Evolutionary conservation across 2,797 vertebrate genomes (phyloP).

Genomic region (Lerista edwardsae): DNA sequence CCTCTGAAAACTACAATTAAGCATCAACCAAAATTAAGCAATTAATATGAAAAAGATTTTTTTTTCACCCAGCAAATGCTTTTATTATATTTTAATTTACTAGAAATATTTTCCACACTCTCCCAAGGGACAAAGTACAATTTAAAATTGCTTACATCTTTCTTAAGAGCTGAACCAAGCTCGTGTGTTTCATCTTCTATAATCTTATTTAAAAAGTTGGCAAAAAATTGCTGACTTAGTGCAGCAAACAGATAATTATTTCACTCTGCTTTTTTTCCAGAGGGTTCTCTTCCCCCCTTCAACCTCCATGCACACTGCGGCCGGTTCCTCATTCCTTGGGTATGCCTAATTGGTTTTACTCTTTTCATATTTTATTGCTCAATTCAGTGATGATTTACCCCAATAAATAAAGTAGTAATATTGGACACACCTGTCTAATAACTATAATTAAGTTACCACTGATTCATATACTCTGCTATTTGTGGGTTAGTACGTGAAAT

Average conservation of each 20-base stretch:
- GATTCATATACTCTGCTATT: conserved; percentile 59
- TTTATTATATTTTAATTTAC: conserved; percentile 78
- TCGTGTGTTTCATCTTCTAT: conserved; percentile 73
- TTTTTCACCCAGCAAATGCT: conserved; percentile 66
- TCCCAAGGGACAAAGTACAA: conserved; percentile 66
- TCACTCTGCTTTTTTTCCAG: conserved; percentile 49
- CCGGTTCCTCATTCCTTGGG: conserved; percentile 44
- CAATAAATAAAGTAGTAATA: conserved; percentile 26
- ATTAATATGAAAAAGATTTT: conserved; percentile 73
- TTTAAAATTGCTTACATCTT: conserved; percentile 79
- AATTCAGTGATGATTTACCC: conserved; percentile 56
- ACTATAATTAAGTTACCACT: conserved; percentile 68
- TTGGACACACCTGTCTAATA: conserved; percentile 55
- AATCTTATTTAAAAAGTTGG: conserved; percentile 74
- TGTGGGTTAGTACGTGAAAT: conserved; percentile 41
- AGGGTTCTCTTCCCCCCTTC: not conserved
- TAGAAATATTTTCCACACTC: conserved; percentile 68
- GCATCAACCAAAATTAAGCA: conserved; percentile 72
- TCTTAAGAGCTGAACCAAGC: conserved; percentile 79
- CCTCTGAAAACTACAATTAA: conserved; percentile 67
- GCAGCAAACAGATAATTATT: conserved; percentile 74
- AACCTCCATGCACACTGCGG: not conserved
- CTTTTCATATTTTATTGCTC: conserved; percentile 70
- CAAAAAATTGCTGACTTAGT: conserved; percentile 69
- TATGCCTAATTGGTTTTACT: conserved; percentile 60